These are phyloP conservation scores for Mormyrus lacerda DNA, from an alignment of 2,113 vertebrate species.

Conservation along the genomic window DNA sequence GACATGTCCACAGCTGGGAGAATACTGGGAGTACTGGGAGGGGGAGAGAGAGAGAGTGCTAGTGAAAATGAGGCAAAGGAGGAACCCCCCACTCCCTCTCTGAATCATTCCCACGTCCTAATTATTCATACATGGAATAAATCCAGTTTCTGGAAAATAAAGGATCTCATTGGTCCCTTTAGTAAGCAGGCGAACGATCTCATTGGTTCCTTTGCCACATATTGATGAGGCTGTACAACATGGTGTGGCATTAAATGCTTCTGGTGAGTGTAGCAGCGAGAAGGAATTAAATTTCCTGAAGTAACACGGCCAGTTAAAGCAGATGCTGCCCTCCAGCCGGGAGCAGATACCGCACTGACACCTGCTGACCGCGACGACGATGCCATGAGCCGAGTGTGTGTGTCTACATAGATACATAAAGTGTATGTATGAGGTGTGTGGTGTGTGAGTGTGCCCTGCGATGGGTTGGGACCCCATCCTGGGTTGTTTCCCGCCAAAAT, in stretches of 20 bases:
- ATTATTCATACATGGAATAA: neutral
- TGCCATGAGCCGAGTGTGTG: too few species aligned
- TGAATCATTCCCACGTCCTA: neutral
- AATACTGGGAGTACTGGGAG: neutral
- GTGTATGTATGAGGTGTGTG: too few species aligned
- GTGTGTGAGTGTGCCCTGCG: too few species aligned
- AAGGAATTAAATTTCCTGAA: neutral
- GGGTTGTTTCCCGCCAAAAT: too few species aligned
- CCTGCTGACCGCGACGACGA: too few species aligned
- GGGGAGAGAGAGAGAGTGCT: neutral
- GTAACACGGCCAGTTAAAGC: neutral
- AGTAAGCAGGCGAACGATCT: neutral
- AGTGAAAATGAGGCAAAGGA: neutral
- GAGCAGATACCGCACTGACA: neutral
- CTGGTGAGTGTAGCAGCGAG: neutral
- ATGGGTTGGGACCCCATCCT: too few species aligned
- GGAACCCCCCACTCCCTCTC: neutral
- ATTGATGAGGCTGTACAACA: neutral
- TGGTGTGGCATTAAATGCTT: neutral
- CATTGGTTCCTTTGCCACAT: neutral
- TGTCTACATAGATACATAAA: too few species aligned
- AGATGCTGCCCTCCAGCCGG: neutral
- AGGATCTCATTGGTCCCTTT: neutral
- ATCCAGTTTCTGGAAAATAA: neutral
- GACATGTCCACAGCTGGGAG: neutral